Base-by-base conservation (phyloP, 2,888 invertebrate genomes). In the Drosophila prostipennis region DNA sequence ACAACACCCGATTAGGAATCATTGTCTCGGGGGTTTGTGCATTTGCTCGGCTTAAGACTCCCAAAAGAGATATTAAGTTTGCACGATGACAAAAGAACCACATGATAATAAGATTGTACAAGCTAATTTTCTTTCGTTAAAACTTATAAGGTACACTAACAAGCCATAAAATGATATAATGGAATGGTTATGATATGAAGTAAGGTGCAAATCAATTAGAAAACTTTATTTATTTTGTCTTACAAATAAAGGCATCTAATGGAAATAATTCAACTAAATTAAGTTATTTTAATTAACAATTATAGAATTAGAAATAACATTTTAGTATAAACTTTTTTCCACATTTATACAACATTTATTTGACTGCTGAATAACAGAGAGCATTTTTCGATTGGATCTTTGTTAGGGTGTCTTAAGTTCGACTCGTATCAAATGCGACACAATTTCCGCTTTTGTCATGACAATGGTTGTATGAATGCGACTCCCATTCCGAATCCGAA, bases 1-100 rank as follows among this genome's bases (percentile, higher is more conserved):
- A 54, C 45, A 73, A 64, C 56, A 45, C 40, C 45, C 16, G 42
- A 79, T 74, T 78, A 59, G 57, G 42, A 49, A 57, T 55, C 48
- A 70, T 72, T 72, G 75, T 77, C 16, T 65, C 32, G 45, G 37
- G 8, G 42, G 32, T 4, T 16, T 7, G 51, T 37, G 64, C 65
- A 65, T n/a, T 16, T 51, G 43, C 34, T 60, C 10, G 39, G 40
- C 19, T 26, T 63, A 14, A 34, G 61, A 16, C n/a, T 32, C 32
- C 6, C 14, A 16, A 26, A 58, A 11, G 16, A 26, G 32, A 34
- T 36, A 61, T 48, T 3, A 34, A 13, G 29, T 19, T 60, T 23
- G 26, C 32, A 29, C 16, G 39, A 8, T 1, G 6, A 32, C 39
- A 61, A 61, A 37, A 23, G 45, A 59, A 23, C 7, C 1, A 8